Percentiles rank a stretch among this genome's conserved stretches.
phyloP scores from a whole-genome alignment of 2,113 vertebrate genomes.

The Speoplatyrhinus poulsoni region DNA sequence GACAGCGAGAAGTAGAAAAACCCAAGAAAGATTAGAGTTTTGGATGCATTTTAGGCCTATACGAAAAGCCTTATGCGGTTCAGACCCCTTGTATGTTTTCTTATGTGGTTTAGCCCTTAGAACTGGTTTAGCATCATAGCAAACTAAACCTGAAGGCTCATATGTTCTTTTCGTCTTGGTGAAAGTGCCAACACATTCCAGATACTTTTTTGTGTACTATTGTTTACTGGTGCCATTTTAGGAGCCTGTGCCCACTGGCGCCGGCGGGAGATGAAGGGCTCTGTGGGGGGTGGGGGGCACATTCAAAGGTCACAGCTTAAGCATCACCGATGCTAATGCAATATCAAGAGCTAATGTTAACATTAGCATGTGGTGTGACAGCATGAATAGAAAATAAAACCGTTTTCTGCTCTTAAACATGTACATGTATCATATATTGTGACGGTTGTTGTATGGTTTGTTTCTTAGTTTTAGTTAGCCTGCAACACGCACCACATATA shows the following conservation, averaged over 20 bases:
- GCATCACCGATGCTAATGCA: too few relatives aligned
- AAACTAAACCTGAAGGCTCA: conserved; percentile 19
- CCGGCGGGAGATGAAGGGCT: too few relatives aligned
- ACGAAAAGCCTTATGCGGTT: conserved; percentile 33
- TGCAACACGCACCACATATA: too few relatives aligned
- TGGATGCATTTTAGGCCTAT: conserved; percentile 10
- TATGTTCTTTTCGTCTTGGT: not conserved
- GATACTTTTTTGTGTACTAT: conserved; percentile 14
- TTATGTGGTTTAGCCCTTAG: conserved; percentile 3
- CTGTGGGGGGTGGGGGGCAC: too few relatives aligned
- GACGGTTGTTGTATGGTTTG: too few relatives aligned
- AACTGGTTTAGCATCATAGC: conserved; percentile 9
- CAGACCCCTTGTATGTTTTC: conserved; percentile 18
- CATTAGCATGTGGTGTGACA: too few relatives aligned
- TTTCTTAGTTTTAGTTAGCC: too few relatives aligned
- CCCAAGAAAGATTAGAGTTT: not conserved
- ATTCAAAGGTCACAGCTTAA: too few relatives aligned
- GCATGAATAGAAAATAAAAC: too few relatives aligned
- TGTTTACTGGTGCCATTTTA: conserved; percentile 23
- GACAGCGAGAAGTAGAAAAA: not conserved
- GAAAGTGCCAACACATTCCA: not conserved
- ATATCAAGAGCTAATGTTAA: too few relatives aligned
- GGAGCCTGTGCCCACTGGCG: not conserved
- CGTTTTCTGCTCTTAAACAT: too few relatives aligned
- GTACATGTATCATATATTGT: too few relatives aligned